A percentile compares a stretch with the other conserved stretches of the same genome.
Conservation (phyloP, 2,888 invertebrate species). For the Drosophila stalkeri region DNA sequence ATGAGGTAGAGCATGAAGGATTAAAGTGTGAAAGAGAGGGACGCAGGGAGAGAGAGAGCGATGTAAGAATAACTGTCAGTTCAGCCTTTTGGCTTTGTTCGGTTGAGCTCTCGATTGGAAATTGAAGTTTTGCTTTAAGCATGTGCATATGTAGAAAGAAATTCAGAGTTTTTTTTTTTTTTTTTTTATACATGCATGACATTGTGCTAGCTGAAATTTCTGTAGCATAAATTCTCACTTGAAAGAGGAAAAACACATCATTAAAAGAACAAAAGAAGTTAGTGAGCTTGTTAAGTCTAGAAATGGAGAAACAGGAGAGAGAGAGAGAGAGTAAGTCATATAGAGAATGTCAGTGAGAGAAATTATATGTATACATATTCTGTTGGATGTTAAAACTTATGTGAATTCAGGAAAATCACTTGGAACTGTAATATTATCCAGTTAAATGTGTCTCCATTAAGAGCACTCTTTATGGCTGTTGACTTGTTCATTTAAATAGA, state of each 20-base stretch:
- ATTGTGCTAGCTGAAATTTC: background rate
- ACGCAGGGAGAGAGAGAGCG: background rate
- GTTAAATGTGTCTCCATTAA: background rate
- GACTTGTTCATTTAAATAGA: conserved; percentile 30
- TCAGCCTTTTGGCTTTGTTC: conserved; percentile 16
- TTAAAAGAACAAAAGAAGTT: conserved; percentile 6
- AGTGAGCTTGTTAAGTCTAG: background rate
- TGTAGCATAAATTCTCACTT: background rate
- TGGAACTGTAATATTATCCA: background rate
- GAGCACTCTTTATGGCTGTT: background rate
- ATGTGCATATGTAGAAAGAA: background rate
- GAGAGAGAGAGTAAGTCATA: background rate
- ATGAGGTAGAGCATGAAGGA: conserved; percentile 9
- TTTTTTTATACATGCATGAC: too few relatives aligned
- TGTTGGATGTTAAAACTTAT: too few relatives aligned
- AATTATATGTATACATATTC: background rate
- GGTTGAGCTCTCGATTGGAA: conserved; percentile 4
- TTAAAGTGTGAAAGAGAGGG: background rate
- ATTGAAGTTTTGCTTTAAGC: conserved; percentile 4
- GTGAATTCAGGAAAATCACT: too few relatives aligned
- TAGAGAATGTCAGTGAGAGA: background rate
- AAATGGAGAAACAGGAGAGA: background rate
- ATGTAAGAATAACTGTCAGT: conserved; percentile 14
- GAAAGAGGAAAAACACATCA: background rate
- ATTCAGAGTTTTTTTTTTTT: background rate